phyloP scores from a whole-genome alignment of 2,888 invertebrate species.

The Brenthis ino region DNA sequence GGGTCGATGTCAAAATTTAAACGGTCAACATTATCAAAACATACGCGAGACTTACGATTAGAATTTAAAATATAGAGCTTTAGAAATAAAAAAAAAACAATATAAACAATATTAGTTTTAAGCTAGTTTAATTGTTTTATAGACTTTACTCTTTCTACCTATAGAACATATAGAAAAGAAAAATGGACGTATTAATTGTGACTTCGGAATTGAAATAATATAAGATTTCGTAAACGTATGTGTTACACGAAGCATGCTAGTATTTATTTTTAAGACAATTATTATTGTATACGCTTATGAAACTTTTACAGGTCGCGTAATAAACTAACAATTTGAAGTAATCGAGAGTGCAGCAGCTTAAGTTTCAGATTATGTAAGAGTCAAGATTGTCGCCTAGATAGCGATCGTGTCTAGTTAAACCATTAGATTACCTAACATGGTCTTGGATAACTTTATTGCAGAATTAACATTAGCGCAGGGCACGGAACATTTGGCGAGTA shows the following conservation, averaged over 20 bases:
- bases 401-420: slow-evolving; percentile 39
- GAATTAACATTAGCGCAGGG: slow-evolving; percentile 34
- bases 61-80: slow-evolving; percentile 9
- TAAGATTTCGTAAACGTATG: too few relatives aligned
- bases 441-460: slow-evolving; percentile 38
- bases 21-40: slow-evolving; percentile 23
- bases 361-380: slow-evolving; percentile 40
- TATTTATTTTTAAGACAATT: too few relatives aligned
- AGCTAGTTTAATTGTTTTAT: too few relatives aligned
- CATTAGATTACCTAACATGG: slow-evolving; percentile 40
- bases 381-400: slow-evolving; percentile 39
- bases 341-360: slow-evolving; percentile 31
- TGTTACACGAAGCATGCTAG: too few relatives aligned
- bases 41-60: slow-evolving; percentile 20
- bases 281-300: background rate
- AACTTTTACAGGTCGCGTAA: slow-evolving; percentile 17
- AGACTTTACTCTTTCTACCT: slow-evolving; percentile 7
- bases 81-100: background rate
- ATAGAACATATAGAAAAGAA: background rate
- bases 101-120: slow-evolving; percentile 28
- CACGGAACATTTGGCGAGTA: slow-evolving; percentile 27
- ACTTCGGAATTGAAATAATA: too few relatives aligned
- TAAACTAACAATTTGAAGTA: slow-evolving; percentile 30
- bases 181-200: too few relatives aligned
- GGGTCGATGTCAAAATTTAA: slow-evolving; percentile 29